A percentile compares a stretch with the other conserved stretches of the same genome.
These are phyloP conservation scores for Polypedilum pembai DNA, from an alignment of 1,140 invertebrate species.

Conservation along the genomic window DNA sequence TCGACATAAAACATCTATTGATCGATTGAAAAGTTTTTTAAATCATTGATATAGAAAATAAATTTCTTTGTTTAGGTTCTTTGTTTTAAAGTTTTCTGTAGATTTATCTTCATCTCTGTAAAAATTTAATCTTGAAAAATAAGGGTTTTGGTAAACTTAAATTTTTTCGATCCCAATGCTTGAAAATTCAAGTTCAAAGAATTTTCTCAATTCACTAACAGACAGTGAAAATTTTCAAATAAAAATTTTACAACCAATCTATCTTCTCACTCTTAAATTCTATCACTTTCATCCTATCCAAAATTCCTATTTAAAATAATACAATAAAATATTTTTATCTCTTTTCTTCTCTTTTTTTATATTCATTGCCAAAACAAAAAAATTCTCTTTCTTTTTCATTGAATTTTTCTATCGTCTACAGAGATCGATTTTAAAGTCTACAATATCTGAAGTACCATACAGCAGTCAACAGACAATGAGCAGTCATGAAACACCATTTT, in stretches of 20 bases:
- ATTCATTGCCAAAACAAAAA: background rate
- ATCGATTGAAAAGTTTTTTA: too few species aligned
- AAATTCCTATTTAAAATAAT: background rate
- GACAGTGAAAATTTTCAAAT: too few species aligned
- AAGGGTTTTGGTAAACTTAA: too few species aligned
- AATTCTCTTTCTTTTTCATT: background rate
- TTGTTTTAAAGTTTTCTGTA: too few species aligned
- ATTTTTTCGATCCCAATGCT: too few species aligned
- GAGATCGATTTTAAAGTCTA: constrained; percentile 20
- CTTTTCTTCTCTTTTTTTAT: background rate
- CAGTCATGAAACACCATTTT: constrained; percentile 26
- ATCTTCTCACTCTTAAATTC: background rate
- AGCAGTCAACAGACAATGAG: constrained; percentile 3
- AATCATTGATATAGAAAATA: too few species aligned
- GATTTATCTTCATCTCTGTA: too few species aligned
- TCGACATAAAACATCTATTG: too few species aligned
- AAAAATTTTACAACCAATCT: background rate
- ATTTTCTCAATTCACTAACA: too few species aligned
- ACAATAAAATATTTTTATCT: background rate
- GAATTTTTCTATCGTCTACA: background rate
- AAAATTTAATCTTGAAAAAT: too few species aligned
- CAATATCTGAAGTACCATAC: constrained; percentile 11
- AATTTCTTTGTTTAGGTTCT: too few species aligned
- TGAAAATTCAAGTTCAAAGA: too few species aligned
- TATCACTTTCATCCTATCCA: background rate